Evolutionary conservation across 2,888 invertebrate genomes (phyloP).

Genomic region (Liopterus haemorrhoidalis): DNA sequence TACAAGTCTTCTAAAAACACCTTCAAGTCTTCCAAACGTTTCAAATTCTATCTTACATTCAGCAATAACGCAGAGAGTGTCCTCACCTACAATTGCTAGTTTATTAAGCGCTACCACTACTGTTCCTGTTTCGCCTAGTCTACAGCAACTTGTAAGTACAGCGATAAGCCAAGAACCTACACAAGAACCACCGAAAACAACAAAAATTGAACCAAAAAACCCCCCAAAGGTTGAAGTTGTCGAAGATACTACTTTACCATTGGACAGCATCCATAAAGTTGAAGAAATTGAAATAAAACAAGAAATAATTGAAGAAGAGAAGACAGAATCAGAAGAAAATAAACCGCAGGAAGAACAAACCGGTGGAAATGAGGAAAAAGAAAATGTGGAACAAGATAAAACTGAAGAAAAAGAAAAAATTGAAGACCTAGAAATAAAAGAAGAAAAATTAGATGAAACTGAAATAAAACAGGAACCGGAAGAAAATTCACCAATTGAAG

Average conservation of each 20-base stretch:
- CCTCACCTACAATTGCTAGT: constrained; percentile 52
- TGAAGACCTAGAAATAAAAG: constrained; percentile 34
- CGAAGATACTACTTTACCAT: too few relatives aligned
- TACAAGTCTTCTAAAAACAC: constrained; percentile 74
- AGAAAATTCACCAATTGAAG: constrained; percentile 29
- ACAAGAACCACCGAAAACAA: constrained; percentile 11
- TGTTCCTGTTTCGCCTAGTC: constrained; percentile 42
- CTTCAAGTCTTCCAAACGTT: constrained; percentile 49
- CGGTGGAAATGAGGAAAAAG: constrained; percentile 36
- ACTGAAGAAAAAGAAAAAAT: constrained; percentile 36
- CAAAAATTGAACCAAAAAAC: too few relatives aligned
- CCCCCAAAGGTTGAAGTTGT: too few relatives aligned
- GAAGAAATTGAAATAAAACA: constrained; percentile 10
- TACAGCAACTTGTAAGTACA: constrained; percentile 50
- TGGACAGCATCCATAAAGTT: too few relatives aligned
- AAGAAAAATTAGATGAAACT: constrained; percentile 25
- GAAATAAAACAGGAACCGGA: constrained; percentile 23
- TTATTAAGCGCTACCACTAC: constrained; percentile 46
- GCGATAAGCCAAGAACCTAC: constrained; percentile 43
- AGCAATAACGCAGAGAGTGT: constrained; percentile 44
- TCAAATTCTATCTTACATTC: constrained; percentile 46
- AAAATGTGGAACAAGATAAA: constrained; percentile 40
- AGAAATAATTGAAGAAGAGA: constrained; percentile 9
- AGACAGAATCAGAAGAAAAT: constrained; percentile 2
- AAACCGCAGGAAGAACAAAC: constrained; percentile 15